phyloP scores from a whole-genome alignment of 2,888 invertebrate genomes.

The Choreutis nemorana region DNA sequence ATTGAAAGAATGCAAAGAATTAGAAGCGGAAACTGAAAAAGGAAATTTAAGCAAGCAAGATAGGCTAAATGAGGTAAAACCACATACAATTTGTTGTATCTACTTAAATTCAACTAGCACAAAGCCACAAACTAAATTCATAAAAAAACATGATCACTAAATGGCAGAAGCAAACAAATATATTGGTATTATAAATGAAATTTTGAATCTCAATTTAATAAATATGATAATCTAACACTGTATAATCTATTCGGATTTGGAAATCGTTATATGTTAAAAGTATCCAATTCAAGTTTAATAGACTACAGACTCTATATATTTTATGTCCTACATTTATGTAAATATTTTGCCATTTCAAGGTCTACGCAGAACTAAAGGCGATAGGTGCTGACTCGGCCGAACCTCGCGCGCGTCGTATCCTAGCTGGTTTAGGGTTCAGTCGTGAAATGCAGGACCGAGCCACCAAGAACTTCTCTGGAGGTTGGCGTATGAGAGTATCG shows the following conservation, averaged over 20 bases:
- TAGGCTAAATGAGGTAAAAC: constrained; percentile 77
- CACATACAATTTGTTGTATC: too few relatives aligned
- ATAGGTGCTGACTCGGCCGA: constrained; percentile 99
- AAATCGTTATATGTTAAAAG: too few relatives aligned
- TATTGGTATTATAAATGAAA: too few relatives aligned
- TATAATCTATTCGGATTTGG: too few relatives aligned
- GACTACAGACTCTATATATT: too few relatives aligned
- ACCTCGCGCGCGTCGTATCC: constrained; percentile 92
- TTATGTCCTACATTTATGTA: constrained; percentile 2
- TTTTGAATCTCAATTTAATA: too few relatives aligned
- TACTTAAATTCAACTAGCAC: too few relatives aligned
- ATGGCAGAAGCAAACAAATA: too few relatives aligned
- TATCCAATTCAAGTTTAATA: too few relatives aligned
- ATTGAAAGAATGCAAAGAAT: constrained; percentile 80
- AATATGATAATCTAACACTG: too few relatives aligned
- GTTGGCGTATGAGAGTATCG: constrained; percentile 99
- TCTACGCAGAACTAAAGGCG: constrained; percentile 93
- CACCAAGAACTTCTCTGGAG: constrained; percentile 89
- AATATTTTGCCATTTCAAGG: constrained; percentile 40
- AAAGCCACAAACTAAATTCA: too few relatives aligned
- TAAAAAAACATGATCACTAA: too few relatives aligned
- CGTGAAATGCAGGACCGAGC: constrained; percentile 89
- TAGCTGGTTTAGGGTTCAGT: constrained; percentile 96
- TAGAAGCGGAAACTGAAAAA: constrained; percentile 77
- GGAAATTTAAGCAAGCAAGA: constrained; percentile 80